Conservation (phyloP, 2,888 invertebrate genomes). For the Coenonympha glycerion region DNA sequence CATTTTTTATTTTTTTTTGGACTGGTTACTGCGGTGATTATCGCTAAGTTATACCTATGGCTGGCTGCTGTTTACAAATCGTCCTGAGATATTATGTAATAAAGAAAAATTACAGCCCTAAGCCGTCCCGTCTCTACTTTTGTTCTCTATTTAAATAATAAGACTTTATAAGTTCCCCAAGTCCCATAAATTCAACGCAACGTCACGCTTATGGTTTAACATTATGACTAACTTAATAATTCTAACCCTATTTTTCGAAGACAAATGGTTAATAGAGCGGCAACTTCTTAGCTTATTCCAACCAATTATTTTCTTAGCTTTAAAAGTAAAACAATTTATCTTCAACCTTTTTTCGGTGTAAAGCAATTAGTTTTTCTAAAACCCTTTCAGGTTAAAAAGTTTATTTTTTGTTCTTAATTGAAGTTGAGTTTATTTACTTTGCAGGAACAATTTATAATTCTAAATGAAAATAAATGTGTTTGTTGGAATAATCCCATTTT, state of each 20-base stretch:
- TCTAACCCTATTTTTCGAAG: slow-evolving; percentile 40
- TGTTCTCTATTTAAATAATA: slow-evolving; percentile 7
- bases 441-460: no score
- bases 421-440: no score
- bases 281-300: slow-evolving; percentile 23
- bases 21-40: no score
- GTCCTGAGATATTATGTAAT: not conserved
- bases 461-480: no score
- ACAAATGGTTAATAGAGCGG: slow-evolving; percentile 37
- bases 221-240: slow-evolving; percentile 24
- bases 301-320: not conserved
- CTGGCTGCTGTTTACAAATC: no score
- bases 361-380: not conserved
- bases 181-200: slow-evolving; percentile 11
- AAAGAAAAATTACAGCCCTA: not conserved
- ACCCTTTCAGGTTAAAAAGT: no score
- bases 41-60: no score
- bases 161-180: slow-evolving; percentile 11
- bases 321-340: no score
- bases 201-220: slow-evolving; percentile 21
- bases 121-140: not conserved
- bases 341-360: not conserved
- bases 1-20: no score
- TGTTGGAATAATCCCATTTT: no score
- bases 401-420: no score